Evolutionary conservation across 1,140 invertebrate species (phyloP).

Genomic region (Drosophila bipectinata): DNA sequence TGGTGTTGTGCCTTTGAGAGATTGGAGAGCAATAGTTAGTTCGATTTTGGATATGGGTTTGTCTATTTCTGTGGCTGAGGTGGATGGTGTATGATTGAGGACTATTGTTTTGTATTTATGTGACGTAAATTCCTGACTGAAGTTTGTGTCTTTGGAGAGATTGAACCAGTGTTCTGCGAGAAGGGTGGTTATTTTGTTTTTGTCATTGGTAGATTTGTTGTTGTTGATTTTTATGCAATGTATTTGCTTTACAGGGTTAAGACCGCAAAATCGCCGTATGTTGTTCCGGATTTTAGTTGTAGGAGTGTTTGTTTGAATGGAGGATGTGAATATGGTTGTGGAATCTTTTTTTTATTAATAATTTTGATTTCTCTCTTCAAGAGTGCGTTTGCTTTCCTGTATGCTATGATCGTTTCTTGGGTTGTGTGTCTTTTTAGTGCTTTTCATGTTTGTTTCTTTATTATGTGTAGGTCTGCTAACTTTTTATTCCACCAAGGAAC

Average conservation of each 20-base stretch:
- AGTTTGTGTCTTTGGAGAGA: no score
- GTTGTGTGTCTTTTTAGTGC: not conserved
- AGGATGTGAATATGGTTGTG: not conserved
- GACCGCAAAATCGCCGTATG: conserved; percentile 4
- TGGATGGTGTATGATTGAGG: no score
- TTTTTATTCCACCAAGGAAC: conserved; percentile 12
- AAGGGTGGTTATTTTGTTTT: no score
- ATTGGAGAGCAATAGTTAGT: no score
- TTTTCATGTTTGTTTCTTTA: not conserved
- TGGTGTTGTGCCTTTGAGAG: no score
- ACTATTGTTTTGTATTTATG: no score
- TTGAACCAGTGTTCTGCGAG: no score
- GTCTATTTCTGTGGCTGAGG: no score
- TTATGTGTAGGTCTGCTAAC: not conserved
- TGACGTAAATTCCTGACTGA: no score
- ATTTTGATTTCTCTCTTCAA: not conserved
- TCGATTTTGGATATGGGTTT: no score
- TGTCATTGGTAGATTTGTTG: no score
- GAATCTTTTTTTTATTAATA: not conserved
- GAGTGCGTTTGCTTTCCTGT: not conserved
- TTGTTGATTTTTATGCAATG: not conserved
- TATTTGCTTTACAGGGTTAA: not conserved
- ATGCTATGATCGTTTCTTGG: not conserved
- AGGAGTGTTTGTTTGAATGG: conserved; percentile 2
- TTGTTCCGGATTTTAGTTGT: conserved; percentile 10